Evolutionary conservation across 1,140 invertebrate species (phyloP).

Genomic region (Plectrocnemia conspersa): DNA sequence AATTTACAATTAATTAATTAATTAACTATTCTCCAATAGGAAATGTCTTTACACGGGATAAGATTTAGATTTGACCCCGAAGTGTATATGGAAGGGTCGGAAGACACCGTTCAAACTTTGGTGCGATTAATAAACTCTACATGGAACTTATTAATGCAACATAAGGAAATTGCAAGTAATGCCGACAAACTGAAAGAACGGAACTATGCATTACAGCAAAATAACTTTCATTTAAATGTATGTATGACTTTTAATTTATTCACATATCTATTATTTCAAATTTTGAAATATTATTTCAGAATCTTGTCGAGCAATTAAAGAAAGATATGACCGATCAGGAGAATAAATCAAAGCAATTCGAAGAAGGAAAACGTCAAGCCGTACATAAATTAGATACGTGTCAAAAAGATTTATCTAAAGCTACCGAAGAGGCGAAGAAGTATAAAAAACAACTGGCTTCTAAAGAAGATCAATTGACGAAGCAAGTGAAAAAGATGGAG

Average conservation of each 20-base stretch:
- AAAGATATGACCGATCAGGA: constrained; percentile 16
- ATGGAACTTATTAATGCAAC: constrained; percentile 27
- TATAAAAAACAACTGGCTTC: constrained; percentile 6
- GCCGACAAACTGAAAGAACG: constrained; percentile 24
- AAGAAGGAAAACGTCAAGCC: constrained; percentile 17
- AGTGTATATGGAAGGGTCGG: constrained; percentile 2
- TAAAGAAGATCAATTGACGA: constrained; percentile 19
- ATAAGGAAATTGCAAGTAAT: constrained; percentile 28
- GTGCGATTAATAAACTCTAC: constrained; percentile 25
- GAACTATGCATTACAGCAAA: constrained; percentile 31
- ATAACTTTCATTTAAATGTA: constrained; percentile 33
- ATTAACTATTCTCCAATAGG: constrained; percentile 4
- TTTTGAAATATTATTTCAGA: background rate
- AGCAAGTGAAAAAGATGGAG: constrained; percentile 15
- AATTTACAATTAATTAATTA: background rate
- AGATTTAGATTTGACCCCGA: constrained; percentile 11
- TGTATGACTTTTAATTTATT: constrained; percentile 6
- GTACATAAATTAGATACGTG: constrained; percentile 10
- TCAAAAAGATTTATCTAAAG: constrained; percentile 14
- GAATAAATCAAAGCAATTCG: constrained; percentile 6
- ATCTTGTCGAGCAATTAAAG: constrained; percentile 25
- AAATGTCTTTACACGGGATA: constrained; percentile 13
- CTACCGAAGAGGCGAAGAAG: constrained; percentile 9
- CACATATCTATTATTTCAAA: background rate
- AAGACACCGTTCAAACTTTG: constrained; percentile 3